A percentile compares a stretch with the other conserved stretches of the same genome.
phyloP scores from a whole-genome alignment of 2,113 vertebrate genomes.

The Vanacampus margaritifer region DNA sequence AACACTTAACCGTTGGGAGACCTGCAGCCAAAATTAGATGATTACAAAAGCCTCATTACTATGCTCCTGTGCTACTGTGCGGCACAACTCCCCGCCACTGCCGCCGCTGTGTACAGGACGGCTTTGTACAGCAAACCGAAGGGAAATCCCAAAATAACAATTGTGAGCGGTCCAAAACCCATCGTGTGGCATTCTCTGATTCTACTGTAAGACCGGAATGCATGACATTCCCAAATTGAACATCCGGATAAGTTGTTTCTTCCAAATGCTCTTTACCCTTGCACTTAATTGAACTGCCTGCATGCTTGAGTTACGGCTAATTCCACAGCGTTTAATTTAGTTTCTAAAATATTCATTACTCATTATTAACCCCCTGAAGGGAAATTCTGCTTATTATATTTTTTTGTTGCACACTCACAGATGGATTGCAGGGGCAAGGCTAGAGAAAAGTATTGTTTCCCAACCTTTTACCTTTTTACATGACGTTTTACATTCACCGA shows the following conservation, averaged over 20 bases:
- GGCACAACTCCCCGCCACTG: conserved; percentile 13
- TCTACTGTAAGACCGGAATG: neutral
- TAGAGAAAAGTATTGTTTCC: neutral
- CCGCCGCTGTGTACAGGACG: conserved; percentile 6
- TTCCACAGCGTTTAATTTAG: neutral
- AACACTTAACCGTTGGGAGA: conserved; percentile 55
- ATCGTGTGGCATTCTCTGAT: neutral
- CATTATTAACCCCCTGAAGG: neutral
- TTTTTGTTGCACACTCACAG: neutral
- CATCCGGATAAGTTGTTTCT: neutral
- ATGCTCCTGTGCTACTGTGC: conserved; percentile 39
- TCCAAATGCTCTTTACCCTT: neutral
- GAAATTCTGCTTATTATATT: neutral
- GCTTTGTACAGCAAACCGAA: neutral
- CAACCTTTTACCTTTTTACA: too few relatives aligned
- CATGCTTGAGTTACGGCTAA: neutral
- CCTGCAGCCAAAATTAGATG: conserved; percentile 58
- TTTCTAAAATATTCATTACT: conserved; percentile 1
- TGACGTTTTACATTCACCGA: too few relatives aligned
- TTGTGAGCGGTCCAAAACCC: neutral
- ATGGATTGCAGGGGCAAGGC: neutral
- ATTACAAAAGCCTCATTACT: conserved; percentile 56
- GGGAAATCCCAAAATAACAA: conserved; percentile 6
- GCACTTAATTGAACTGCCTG: neutral
- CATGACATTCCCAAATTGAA: neutral